These are phyloP conservation scores for Heliconius aoede DNA, from an alignment of 2,888 invertebrate genomes.

Conservation along the genomic window DNA sequence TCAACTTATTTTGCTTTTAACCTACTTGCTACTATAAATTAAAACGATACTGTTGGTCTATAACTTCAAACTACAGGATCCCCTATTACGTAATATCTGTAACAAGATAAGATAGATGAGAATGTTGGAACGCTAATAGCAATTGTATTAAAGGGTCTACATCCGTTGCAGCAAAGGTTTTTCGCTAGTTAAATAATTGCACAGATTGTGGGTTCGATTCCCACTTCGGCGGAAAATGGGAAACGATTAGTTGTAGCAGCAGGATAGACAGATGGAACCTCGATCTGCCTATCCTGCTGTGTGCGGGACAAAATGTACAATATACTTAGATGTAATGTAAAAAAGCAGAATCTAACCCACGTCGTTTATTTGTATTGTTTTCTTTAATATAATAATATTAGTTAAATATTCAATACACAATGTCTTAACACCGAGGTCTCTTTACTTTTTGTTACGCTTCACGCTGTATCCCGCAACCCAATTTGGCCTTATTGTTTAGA, in stretches of 20 bases:
- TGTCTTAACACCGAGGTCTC: too few species aligned
- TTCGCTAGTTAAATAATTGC: neutral
- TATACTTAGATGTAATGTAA: neutral
- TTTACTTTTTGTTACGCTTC: too few species aligned
- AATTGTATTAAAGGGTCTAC: constrained; percentile 24
- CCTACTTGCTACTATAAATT: neutral
- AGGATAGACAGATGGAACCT: too few species aligned
- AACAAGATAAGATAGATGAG: constrained; percentile 24
- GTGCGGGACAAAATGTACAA: neutral
- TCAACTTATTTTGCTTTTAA: neutral
- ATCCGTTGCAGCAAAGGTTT: neutral
- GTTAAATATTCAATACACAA: too few species aligned
- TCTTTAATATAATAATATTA: neutral
- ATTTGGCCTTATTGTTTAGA: too few species aligned
- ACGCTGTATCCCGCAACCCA: too few species aligned
- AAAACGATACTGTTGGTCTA: neutral
- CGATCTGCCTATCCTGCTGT: too few species aligned
- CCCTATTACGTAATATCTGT: constrained; percentile 9
- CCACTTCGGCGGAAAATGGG: too few species aligned
- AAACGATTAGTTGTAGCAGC: too few species aligned
- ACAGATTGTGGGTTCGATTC: too few species aligned
- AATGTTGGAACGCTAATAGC: constrained; percentile 26
- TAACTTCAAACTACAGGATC: neutral
- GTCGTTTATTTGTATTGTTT: neutral
- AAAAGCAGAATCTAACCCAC: neutral